Percentiles rank a stretch among this genome's conserved stretches.
Conservation (phyloP, 2,113 vertebrate genomes). For the Clupea harengus region DNA sequence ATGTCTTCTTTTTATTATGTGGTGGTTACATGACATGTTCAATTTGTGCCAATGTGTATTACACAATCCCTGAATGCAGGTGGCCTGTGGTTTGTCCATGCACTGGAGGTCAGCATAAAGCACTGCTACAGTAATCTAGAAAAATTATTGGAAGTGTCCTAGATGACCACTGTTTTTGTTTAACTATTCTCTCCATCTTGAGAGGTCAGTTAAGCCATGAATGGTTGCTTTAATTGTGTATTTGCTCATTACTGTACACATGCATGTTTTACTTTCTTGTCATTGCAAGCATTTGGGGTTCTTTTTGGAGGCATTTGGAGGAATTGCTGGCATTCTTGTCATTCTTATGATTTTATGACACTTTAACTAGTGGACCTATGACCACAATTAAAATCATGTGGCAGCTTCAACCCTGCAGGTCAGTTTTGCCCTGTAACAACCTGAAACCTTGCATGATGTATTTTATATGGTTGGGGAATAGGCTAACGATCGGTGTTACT, state of each 20-base stretch:
- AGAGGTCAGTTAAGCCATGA: neutral
- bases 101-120: neutral
- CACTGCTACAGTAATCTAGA: neutral
- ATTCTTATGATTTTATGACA: neutral
- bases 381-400: neutral
- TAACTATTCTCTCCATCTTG: neutral
- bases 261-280: neutral
- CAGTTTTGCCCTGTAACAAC: neutral
- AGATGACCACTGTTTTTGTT: neutral
- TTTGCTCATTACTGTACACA: neutral
- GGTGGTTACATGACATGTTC: neutral
- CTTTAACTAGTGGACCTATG: neutral
- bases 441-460: constrained; percentile 7
- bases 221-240: neutral
- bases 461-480: neutral
- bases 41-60: neutral
- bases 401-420: neutral
- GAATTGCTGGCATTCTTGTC: neutral
- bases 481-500: neutral
- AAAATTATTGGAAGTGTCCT: neutral
- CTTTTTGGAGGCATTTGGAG: neutral
- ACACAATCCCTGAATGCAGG: neutral
- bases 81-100: neutral
- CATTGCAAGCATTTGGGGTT: neutral
- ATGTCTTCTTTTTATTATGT: neutral